phyloP scores from a whole-genome alignment of 2,797 vertebrate species.

The Monodelphis domestica region DNA sequence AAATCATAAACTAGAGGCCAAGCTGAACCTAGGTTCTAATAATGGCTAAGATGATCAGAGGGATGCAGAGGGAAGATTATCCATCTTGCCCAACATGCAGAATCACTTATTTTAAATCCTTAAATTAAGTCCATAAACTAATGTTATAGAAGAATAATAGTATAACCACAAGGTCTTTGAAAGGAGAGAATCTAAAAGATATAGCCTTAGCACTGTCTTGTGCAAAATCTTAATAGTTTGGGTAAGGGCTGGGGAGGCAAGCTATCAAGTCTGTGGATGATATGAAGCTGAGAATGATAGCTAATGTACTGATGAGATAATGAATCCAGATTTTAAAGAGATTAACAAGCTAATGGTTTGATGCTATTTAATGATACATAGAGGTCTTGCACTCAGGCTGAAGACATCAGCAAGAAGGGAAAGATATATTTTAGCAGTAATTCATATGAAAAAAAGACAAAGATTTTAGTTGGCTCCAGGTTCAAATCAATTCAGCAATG shows the following conservation, averaged over 20 bases:
- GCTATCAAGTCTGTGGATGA: background rate
- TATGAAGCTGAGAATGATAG: background rate
- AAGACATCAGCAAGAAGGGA: background rate
- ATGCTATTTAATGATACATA: background rate
- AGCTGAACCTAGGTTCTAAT: background rate
- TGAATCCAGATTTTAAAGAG: background rate
- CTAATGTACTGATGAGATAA: background rate
- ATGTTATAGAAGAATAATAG: background rate
- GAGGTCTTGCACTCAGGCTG: background rate
- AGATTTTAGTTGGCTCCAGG: background rate
- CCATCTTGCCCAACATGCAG: background rate
- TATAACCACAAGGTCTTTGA: background rate
- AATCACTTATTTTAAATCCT: background rate
- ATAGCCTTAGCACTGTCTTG: background rate
- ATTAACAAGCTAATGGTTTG: background rate
- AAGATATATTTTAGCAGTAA: background rate
- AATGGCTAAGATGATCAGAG: background rate
- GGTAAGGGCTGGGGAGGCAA: background rate
- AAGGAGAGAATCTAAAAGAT: background rate
- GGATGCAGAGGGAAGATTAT: background rate
- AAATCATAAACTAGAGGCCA: background rate
- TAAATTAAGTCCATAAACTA: constrained; percentile 18
- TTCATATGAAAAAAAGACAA: background rate
- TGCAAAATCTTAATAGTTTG: background rate
- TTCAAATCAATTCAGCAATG: background rate